Evolutionary conservation across 2,797 vertebrate genomes (phyloP), one percentile per base, ranked within the genome.

Genomic region (Distichodus sexfasciatus): DNA sequence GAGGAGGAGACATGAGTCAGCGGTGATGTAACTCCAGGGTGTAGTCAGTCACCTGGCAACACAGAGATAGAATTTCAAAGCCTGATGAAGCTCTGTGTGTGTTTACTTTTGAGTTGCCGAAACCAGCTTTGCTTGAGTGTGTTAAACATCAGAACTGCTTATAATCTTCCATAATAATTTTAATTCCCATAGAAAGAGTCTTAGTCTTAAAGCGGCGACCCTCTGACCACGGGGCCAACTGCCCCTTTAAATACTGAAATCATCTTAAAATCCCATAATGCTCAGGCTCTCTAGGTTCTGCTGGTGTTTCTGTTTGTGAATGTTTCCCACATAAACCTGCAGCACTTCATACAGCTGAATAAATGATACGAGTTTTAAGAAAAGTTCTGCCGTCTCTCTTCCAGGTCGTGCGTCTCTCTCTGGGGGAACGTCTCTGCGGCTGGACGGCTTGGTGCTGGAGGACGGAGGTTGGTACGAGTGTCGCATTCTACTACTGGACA

Each of bases 401-500:
- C 21, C 89, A 98, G 96, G 94, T 3, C 93, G 95, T 0, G 92
- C 93, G 71, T 90, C 86, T 75, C 85, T 98, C 48, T 87, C 91
- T n/a, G 87, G 84, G 3, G 90, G 89, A 0, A 93, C 91, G 0
- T 86, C 92, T 9, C 89, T 98, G 70, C 89, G 79, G 76, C 87
- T 98, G 3, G 84, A 91, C 33, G 82, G 70, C 44, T 91, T 98
- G 69, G 87, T 84, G 0, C 82, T 90, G 0, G 91, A 94, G 51
- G 96, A 98, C 84, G 93, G 94, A 74, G 96, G 95, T 72, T 90
- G 80, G 88, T 98, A 97, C 11, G 92, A 96, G 81, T 98, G 96
- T 72, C 90, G 92, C 0, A 91, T 97, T 63, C 92, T 97, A 57
- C 91, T 91, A 46, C 86, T 98, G 31, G 91, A 96, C 80, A 88